A percentile compares a stretch with the other conserved stretches of the same genome.
These are phyloP conservation scores for Microtus richardsoni DNA, from an alignment of 2,113 vertebrate genomes.

Conservation along the genomic window DNA sequence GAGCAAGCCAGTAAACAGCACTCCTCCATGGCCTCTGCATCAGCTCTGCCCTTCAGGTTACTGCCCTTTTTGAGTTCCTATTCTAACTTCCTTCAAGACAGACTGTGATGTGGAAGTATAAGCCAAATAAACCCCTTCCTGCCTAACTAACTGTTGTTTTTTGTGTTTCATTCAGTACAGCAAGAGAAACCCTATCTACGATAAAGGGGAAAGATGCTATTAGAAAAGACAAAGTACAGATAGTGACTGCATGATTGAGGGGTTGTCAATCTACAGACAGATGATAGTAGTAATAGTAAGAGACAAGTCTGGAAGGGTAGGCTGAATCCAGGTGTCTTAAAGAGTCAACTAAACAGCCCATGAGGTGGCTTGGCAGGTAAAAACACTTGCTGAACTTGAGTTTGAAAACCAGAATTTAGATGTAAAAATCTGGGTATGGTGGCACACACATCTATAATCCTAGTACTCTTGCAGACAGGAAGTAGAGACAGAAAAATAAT, in stretches of 20 bases:
- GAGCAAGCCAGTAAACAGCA: background rate
- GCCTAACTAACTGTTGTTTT: background rate
- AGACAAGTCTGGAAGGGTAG: background rate
- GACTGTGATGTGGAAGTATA: background rate
- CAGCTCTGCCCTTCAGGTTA: background rate
- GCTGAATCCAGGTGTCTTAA: background rate
- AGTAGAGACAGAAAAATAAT: background rate
- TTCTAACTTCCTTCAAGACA: background rate
- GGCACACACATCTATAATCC: background rate
- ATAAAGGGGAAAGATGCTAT: background rate
- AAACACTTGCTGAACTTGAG: background rate
- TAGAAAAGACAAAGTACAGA: conserved; percentile 35
- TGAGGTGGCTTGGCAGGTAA: background rate
- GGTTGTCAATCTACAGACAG: background rate
- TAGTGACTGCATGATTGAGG: background rate
- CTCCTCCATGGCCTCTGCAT: background rate
- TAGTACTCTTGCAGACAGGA: background rate
- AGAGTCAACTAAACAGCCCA: background rate
- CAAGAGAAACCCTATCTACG: background rate
- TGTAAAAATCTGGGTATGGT: background rate
- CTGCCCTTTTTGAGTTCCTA: background rate
- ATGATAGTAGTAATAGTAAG: background rate
- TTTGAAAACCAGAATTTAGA: background rate
- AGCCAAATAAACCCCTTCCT: background rate
- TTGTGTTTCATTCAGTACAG: background rate